Evolutionary conservation across 2,113 vertebrate genomes (phyloP).

Genomic region (Edolisoma coerulescens): DNA sequence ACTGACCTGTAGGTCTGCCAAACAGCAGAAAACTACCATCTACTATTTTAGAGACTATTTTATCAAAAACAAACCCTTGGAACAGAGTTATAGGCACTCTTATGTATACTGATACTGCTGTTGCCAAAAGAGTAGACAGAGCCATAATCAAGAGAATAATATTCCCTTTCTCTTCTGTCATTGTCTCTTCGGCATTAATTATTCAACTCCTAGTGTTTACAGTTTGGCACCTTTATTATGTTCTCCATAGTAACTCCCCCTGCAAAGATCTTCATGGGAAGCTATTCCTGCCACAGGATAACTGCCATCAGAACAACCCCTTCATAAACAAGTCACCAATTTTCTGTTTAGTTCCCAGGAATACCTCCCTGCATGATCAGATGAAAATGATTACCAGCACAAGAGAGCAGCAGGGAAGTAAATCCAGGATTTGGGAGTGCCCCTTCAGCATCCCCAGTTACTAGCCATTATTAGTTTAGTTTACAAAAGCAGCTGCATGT

Average conservation of each 20-base stretch:
- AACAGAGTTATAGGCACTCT: neutral
- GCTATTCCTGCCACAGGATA: neutral
- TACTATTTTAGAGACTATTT: neutral
- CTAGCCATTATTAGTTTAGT: neutral
- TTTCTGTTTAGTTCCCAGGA: neutral
- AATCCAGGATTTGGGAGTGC: neutral
- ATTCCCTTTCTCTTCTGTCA: neutral
- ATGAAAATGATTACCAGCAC: neutral
- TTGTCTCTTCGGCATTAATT: neutral
- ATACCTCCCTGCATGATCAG: neutral
- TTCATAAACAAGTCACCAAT: neutral
- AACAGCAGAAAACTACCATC: neutral
- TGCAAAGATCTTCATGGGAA: neutral
- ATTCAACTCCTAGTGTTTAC: neutral
- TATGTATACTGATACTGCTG: neutral
- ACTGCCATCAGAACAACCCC: neutral
- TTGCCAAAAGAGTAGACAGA: neutral
- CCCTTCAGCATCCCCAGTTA: neutral
- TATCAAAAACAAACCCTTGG: neutral
- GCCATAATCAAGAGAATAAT: neutral
- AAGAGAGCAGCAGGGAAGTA: neutral
- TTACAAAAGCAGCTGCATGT: neutral
- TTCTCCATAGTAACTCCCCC: neutral
- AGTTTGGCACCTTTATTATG: neutral
- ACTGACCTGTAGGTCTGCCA: neutral